These are phyloP conservation scores for Tortrix viridana DNA, from an alignment of 2,888 invertebrate genomes.

Conservation along the genomic window DNA sequence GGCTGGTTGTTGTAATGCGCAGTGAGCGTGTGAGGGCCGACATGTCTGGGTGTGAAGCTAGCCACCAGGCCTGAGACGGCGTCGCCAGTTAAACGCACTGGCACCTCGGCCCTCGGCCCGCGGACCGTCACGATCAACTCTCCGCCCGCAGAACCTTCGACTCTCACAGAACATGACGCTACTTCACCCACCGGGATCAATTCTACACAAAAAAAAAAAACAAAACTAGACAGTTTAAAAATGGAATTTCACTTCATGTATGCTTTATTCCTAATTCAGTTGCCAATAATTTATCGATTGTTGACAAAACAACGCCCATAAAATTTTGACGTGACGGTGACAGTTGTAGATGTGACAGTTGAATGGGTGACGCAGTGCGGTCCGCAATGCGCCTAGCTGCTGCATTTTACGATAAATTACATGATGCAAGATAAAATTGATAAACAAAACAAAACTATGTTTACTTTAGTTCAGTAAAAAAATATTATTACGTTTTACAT, in stretches of 20 bases:
- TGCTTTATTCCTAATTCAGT: no score
- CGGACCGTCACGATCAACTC: slow-evolving; percentile 95
- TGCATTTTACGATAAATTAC: background rate
- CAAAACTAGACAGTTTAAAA: no score
- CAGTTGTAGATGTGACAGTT: no score
- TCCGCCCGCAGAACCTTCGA: slow-evolving; percentile 86
- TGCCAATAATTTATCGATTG: no score
- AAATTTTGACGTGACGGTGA: no score
- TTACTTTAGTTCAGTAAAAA: no score
- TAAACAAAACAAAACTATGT: no score
- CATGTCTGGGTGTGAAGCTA: slow-evolving; percentile 95
- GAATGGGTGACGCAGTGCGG: slow-evolving; percentile 2
- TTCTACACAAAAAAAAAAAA: slow-evolving; percentile 76
- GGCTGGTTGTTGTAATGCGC: slow-evolving; percentile 96
- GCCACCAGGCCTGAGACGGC: slow-evolving; percentile 94
- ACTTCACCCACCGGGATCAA: slow-evolving; percentile 91
- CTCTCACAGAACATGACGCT: slow-evolving; percentile 79
- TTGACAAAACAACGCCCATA: no score
- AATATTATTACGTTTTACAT: no score
- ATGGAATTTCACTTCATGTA: no score
- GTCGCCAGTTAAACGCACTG: slow-evolving; percentile 95
- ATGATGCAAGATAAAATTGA: no score
- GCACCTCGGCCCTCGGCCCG: slow-evolving; percentile 93
- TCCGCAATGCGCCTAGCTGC: slow-evolving; percentile 18
- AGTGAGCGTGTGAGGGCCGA: slow-evolving; percentile 96